Conservation (phyloP, 2,113 vertebrate species). For the Microcebus lehilahytsara region DNA sequence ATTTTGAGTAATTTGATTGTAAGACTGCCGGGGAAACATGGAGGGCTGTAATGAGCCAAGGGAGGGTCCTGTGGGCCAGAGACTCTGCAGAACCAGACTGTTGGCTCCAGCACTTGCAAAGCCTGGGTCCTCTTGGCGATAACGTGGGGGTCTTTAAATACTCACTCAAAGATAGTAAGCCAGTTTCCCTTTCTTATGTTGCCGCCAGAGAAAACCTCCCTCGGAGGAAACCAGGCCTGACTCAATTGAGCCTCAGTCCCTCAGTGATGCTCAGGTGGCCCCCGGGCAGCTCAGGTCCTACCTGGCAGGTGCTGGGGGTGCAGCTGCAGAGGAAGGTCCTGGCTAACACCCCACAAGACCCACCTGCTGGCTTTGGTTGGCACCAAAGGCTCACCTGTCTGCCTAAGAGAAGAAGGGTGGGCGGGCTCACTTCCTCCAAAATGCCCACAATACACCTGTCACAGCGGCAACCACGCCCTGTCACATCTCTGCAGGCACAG, state of each 20-base stretch:
- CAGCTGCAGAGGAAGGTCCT: not conserved
- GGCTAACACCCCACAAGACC: not conserved
- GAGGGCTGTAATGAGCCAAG: conserved; percentile 60
- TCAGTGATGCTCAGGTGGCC: fast-evolving
- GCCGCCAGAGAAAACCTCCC: not conserved
- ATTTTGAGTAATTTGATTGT: conserved; percentile 76
- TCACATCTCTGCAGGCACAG: not conserved
- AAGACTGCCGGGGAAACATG: conserved; percentile 62
- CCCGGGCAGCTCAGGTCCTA: not conserved
- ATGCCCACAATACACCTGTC: not conserved
- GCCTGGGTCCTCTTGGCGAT: not conserved
- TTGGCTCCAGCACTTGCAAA: conserved; percentile 37
- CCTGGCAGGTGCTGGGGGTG: fast-evolving
- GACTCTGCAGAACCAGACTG: not conserved
- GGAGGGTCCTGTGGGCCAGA: conserved; percentile 11
- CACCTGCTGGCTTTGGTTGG: not conserved
- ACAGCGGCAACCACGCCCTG: fast-evolving
- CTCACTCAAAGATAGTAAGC: not conserved
- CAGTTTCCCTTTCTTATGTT: not conserved
- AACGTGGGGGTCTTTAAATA: not conserved
- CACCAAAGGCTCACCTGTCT: not conserved
- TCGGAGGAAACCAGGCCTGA: not conserved
- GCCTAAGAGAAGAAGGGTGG: not conserved
- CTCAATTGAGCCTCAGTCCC: not conserved
- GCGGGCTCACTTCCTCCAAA: not conserved